Base-by-base conservation (phyloP, 2,888 invertebrate species). In the Drosophila setosimentum region DNA sequence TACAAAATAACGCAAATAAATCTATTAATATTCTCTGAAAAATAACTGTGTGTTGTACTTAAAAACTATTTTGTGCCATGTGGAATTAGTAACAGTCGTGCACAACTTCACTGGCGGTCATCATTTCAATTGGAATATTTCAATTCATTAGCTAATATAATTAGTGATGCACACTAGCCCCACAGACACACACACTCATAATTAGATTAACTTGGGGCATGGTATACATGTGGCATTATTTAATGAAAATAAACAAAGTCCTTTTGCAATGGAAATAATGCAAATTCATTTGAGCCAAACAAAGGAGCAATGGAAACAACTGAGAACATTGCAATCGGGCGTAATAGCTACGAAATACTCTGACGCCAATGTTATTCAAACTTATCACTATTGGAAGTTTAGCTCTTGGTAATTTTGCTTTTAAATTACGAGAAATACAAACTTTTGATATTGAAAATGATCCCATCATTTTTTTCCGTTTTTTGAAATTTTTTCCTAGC, bases 101-200 rank as follows among this genome's bases (percentile, higher is more conserved):
- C 8, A 4, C 4, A 24, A 24, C 45, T 61, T 69, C 50, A 68
- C 61, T 32, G 71, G 16, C 24, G 8, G 24, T 16, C 8, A 8
- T 16, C 21, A 27, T 45, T 45, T 45, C 45, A n/a, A 50, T 29
- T 73, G 33, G 40, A 57, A 70, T 68, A 73, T 85, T 85, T 82
- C 76, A 76, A 85, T 87, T 87, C 82, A 87, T 85, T 82, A 80
- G 82, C 80, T 85, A 85, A 85, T 80, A 78, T 59, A 85, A 87
- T 84, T 84, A 82, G 78, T 72, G 79, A 68, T 70, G 76, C 70
- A 68, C 68, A 64, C 63, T 60, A 42, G 48, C 42, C 61, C 42
- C 27, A 21, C 51, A 64, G 50, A 42, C 51, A 64, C 54, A 42
- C 11, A 69, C 30, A 49, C 24, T 33, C 54, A 53, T 83, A 88